Percentiles rank a stretch among this genome's conserved stretches.
phyloP scores from a whole-genome alignment of 2,888 invertebrate genomes.

The Pachycephus smyrnensis region DNA sequence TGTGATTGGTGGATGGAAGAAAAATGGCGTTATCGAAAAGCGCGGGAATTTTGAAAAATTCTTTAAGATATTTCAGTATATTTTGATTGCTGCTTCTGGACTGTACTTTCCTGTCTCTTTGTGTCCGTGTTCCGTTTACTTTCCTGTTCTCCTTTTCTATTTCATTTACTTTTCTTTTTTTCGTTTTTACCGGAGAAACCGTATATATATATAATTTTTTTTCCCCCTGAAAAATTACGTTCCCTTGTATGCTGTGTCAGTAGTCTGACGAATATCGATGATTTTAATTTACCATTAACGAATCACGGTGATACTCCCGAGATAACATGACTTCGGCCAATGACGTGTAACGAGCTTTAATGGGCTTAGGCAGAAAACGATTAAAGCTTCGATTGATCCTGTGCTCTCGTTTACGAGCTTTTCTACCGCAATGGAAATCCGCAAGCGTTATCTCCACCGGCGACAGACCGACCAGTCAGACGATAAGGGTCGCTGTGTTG shows the following conservation, averaged over 20 bases:
- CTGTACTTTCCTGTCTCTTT: background rate
- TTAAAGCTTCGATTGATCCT: conserved; percentile 6
- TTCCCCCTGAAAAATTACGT: too few species aligned
- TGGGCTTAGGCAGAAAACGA: background rate
- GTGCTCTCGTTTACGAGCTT: background rate
- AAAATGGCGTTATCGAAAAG: background rate
- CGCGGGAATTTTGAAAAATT: background rate
- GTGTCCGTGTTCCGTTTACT: background rate
- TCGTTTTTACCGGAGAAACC: too few species aligned
- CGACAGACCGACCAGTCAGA: background rate
- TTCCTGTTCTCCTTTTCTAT: background rate
- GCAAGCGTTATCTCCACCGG: background rate
- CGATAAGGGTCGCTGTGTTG: background rate
- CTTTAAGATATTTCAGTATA: background rate
- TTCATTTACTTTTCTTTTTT: background rate
- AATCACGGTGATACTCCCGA: background rate
- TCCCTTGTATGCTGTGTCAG: too few species aligned
- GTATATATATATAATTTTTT: too few species aligned
- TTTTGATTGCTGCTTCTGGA: background rate
- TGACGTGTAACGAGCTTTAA: background rate
- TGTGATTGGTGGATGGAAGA: background rate
- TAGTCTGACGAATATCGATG: too few species aligned
- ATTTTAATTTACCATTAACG: background rate
- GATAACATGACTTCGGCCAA: background rate
- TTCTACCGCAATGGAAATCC: background rate